Percentiles rank a stretch among this genome's conserved stretches.
Evolutionary conservation across 1,140 invertebrate species (phyloP).

Genomic region (Ridgeia piscesae): DNA sequence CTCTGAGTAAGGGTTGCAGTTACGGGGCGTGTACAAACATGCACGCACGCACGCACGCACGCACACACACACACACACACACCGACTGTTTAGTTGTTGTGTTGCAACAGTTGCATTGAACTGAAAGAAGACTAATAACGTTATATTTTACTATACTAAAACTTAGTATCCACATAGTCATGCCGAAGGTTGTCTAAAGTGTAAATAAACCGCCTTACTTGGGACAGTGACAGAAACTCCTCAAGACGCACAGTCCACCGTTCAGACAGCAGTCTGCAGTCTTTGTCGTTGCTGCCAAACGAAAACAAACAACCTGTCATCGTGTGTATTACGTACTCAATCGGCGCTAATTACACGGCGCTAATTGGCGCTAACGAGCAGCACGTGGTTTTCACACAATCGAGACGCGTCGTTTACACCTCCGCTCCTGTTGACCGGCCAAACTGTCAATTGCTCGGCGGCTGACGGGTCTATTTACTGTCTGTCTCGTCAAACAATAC

Average conservation of each 20-base stretch:
- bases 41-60: too few relatives aligned
- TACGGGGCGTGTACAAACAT: too few relatives aligned
- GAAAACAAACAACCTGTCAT: slow-evolving; percentile 5
- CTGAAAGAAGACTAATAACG: too few relatives aligned
- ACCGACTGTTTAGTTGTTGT: too few relatives aligned
- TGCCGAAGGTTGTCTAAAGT: too few relatives aligned
- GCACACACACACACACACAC: too few relatives aligned
- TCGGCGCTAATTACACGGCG: background rate
- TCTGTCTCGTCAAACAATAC: background rate
- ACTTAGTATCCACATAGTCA: too few relatives aligned
- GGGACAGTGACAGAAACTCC: slow-evolving; percentile 16
- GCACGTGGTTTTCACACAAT: background rate
- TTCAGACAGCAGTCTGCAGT: background rate
- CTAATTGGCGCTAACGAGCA: background rate
- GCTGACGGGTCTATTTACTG: background rate
- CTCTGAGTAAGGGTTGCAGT: too few relatives aligned
- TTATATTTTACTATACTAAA: too few relatives aligned
- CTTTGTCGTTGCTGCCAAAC: background rate
- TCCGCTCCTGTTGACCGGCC: background rate
- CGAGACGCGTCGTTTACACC: background rate
- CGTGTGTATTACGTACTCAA: background rate
- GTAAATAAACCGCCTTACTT: background rate
- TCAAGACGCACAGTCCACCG: slow-evolving; percentile 14
- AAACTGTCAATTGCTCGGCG: background rate
- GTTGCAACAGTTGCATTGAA: too few relatives aligned